These are phyloP conservation scores for Laothoe populi DNA, from an alignment of 2,888 invertebrate species.

Conservation along the genomic window DNA sequence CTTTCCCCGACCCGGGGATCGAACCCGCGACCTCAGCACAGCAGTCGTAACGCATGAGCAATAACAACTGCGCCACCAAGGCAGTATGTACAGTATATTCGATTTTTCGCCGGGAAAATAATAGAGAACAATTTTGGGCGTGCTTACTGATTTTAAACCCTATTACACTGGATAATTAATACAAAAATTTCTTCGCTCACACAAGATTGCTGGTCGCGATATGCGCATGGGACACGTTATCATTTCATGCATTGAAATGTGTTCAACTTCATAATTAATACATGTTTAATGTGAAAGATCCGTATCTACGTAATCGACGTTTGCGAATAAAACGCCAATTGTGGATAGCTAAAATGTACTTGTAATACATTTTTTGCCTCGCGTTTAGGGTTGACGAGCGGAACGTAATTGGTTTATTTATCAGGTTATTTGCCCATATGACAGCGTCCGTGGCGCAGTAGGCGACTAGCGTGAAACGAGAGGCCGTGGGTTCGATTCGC, in stretches of 20 bases:
- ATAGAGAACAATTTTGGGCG: too few relatives aligned
- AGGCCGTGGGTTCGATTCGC: too few relatives aligned
- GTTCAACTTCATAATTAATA: constrained; percentile 35
- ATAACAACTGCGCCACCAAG: too few relatives aligned
- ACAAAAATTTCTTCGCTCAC: constrained; percentile 29
- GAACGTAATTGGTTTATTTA: constrained; percentile 17
- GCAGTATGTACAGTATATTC: too few relatives aligned
- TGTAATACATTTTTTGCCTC: constrained; percentile 13
- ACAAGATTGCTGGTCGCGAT: constrained; percentile 34
- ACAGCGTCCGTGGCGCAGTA: too few relatives aligned
- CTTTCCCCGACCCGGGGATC: too few relatives aligned
- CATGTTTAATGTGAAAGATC: constrained; percentile 37
- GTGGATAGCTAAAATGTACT: neutral
- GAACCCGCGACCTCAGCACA: too few relatives aligned
- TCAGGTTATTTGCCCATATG: neutral
- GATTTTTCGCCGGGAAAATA: too few relatives aligned
- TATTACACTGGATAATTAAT: constrained; percentile 10
- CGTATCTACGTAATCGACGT: constrained; percentile 12
- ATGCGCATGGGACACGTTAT: constrained; percentile 32
- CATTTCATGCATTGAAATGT: constrained; percentile 33
- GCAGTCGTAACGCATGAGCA: too few relatives aligned
- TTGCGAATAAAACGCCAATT: constrained; percentile 20
- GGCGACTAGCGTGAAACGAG: too few relatives aligned
- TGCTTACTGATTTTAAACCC: neutral
- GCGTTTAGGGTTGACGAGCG: constrained; percentile 10